Base-by-base conservation (phyloP, 1,140 invertebrate species). In the Hylaeus volcanicus region DNA sequence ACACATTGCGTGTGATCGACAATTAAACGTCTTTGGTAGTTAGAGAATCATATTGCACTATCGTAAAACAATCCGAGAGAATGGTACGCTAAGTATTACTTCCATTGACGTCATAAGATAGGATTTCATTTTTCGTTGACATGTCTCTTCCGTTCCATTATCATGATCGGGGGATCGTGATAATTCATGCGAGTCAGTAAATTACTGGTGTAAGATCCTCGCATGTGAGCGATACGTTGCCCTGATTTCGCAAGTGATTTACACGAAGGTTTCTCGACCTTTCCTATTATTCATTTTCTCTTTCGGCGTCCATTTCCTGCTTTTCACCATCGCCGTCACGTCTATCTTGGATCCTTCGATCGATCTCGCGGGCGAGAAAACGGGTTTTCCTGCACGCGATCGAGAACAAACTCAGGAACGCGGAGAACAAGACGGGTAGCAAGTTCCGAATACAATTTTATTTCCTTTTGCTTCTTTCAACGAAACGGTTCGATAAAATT, bases 231-330 rank as follows among this genome's bases (percentile, higher is more conserved):
- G 74, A 9, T n/a, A 39, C 53, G 65, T 64, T 68, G 69, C 39
- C 53, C 76, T 37, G 58, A 39, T 78, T 79, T 79, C 69, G 60
- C 48, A 12, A 79, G 51, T 73, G 70, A 79, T 79, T 65, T 73
- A 73, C 70, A 63, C 60, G 56, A 65, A 15, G 70, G 70, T 85
- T 65, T 77, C 71, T 56, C 82, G 72, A 79, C 69, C 74, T 58
- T 85, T 69, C 69, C 66, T 73, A 61, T 64, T 79, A 79, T 70
- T 85, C 61, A 51, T 78, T 86, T 86, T 86, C 74, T 81, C 73
- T 64, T 74, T 73, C 43, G 12, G n/a, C 53, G 86, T 51, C 53
- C 75, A 39, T 79, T 86, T 86, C 75, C 84, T 86, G 45, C 75
- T 72, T 84, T 86, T 79, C 71, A 69, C 60, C 79, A 63, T 37